Percentiles rank a stretch among this genome's conserved stretches.
Conservation (phyloP, 2,888 invertebrate genomes). For the Scaptomyza polygonia region DNA sequence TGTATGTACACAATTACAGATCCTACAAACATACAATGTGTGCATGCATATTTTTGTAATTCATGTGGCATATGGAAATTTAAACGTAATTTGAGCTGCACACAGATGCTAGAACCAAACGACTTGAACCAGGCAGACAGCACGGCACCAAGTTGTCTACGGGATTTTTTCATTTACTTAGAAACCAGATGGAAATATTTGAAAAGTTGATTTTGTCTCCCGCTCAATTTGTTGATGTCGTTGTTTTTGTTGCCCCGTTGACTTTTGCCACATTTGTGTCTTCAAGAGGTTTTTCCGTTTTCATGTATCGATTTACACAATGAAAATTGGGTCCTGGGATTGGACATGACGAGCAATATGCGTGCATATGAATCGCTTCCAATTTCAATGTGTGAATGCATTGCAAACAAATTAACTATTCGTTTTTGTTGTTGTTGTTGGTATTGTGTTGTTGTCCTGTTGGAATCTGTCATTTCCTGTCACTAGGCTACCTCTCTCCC, state of each 20-base stretch:
- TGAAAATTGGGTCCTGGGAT: conserved; percentile 18
- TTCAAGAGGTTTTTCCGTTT: conserved; percentile 76
- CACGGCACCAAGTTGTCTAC: conserved; percentile 66
- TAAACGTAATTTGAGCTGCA: conserved; percentile 43
- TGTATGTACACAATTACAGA: not conserved
- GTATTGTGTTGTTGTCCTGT: conserved; percentile 33
- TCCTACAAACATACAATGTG: not conserved
- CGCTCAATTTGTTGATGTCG: conserved; percentile 22
- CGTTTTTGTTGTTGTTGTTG: conserved; percentile 10
- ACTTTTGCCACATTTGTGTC: conserved; percentile 47
- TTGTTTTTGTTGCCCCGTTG: conserved; percentile 43
- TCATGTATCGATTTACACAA: conserved; percentile 71
- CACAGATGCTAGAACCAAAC: conserved; percentile 14
- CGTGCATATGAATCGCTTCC: conserved; percentile 55
- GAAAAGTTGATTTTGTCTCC: conserved; percentile 7
- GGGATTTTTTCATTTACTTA: conserved; percentile 45
- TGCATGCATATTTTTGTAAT: not conserved
- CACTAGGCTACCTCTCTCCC: not conserved
- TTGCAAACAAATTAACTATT: conserved; percentile 55
- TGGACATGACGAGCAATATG: conserved; percentile 44
- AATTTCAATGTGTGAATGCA: conserved; percentile 56
- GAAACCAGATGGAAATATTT: conserved; percentile 77
- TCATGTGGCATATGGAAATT: conserved; percentile 27
- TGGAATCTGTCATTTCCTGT: conserved; percentile 68
- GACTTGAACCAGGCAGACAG: conserved; percentile 69